Base-by-base conservation (phyloP, 2,888 invertebrate species). In the Helleia helle region DNA sequence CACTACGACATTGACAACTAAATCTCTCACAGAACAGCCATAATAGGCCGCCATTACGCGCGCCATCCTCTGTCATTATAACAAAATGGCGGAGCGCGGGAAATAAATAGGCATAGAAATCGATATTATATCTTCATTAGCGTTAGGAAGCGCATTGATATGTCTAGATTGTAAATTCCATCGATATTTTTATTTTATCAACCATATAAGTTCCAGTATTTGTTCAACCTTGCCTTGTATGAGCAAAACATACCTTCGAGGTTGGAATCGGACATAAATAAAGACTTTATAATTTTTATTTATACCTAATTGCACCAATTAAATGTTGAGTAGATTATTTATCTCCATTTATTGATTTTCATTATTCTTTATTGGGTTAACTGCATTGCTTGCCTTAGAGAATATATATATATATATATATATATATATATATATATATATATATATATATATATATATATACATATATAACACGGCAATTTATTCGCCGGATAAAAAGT, bases 111-210 rank as follows among this genome's bases (percentile, higher is more conserved):
- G 66, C 65, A 62, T 58, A 58, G 61, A 69, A 75, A 71, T 75
- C 67, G 80, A 84, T 84, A 84, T 84, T 84, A 83, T 83, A 83
- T 83, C 83, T 84, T 84, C 83, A 84, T 84, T 84, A 83, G 68
- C 71, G 79, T 70, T 63, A 65, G 55, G 66, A 58, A 61, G 67
- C 60, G 76, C 80, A 84, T 84, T 84, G 81, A 83, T 83, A 71
- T 67, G 83, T 83, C 83, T 52, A 62, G 67, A 74, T 74, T 72
- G 74, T 55, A 51, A 59, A 81, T 81, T 80, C 76, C 79, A 77
- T 74, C 76, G 70, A 76, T 73, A 71, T 58, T 73, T 83, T 81
- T 80, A 81, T 81, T 71, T 74, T 75, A 59, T 31, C 17, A 13
- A 24, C 34, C 27, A 41, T 36, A 38, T 27, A 27, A 4, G 22